A percentile compares a stretch with the other conserved stretches of the same genome.
Evolutionary conservation across 2,888 invertebrate genomes (phyloP).

Genomic region (Folsomia manolachei): DNA sequence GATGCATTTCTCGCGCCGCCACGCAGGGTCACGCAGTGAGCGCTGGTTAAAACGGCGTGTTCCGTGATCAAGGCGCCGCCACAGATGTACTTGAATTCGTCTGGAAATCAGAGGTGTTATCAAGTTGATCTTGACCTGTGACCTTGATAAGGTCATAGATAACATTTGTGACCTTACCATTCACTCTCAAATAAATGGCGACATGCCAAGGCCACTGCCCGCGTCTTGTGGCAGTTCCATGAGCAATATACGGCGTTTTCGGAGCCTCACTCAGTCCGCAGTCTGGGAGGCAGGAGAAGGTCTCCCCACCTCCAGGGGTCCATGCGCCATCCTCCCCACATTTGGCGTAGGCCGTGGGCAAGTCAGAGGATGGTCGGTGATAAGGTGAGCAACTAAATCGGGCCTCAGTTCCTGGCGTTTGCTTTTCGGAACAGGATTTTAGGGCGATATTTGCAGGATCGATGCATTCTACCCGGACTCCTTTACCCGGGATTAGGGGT

Average conservation of each 20-base stretch:
- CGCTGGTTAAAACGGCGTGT: conserved; percentile 54
- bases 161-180: conserved; percentile 48
- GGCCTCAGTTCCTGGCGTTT: conserved; percentile 47
- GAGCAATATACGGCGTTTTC: conserved; percentile 47
- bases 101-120: conserved; percentile 21
- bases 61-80: conserved; percentile 60
- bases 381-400: conserved; percentile 35
- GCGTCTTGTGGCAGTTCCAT: conserved; percentile 42
- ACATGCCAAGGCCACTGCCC: conserved; percentile 60
- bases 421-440: conserved; percentile 43
- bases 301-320: conserved; percentile 39
- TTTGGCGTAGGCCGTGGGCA: conserved; percentile 50
- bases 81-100: conserved; percentile 53
- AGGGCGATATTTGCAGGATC: conserved; percentile 45
- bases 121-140: too few species aligned
- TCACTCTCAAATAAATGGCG: conserved; percentile 57
- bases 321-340: conserved; percentile 45
- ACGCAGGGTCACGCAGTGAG: conserved; percentile 46
- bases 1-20: conserved; percentile 42
- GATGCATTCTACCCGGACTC: conserved; percentile 47
- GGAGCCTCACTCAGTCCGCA: conserved; percentile 48
- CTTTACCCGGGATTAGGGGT: conserved; percentile 35
- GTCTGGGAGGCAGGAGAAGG: conserved; percentile 48
- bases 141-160: neutral
- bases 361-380: conserved; percentile 21